Evolutionary conservation across 2,797 vertebrate genomes (phyloP).

Genomic region (Telmatherina bonti): DNA sequence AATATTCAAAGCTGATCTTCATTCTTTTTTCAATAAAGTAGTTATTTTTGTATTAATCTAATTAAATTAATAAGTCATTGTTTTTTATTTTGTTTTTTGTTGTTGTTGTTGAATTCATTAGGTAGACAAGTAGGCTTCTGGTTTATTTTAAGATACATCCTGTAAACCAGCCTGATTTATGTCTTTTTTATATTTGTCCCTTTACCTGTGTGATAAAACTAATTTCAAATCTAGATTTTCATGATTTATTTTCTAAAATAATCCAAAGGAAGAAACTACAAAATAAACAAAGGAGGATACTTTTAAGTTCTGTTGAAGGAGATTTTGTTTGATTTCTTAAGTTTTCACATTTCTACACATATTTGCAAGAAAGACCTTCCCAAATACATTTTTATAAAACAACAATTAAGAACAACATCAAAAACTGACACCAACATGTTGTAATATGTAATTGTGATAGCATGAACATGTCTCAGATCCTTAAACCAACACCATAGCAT

Average conservation of each 20-base stretch:
- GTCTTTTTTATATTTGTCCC: background rate
- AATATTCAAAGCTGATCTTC: background rate
- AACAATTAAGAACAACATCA: background rate
- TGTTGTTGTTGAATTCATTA: too few species aligned
- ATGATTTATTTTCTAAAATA: background rate
- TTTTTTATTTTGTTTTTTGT: background rate
- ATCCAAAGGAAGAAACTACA: background rate
- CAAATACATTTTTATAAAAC: background rate
- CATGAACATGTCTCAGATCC: background rate
- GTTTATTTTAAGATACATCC: too few species aligned
- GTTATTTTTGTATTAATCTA: background rate
- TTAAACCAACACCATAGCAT: constrained; percentile 1
- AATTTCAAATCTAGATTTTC: background rate
- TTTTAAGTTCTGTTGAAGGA: background rate
- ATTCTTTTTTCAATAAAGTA: background rate
- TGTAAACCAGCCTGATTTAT: too few species aligned
- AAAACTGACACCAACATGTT: background rate
- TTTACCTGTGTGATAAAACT: background rate
- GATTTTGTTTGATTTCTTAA: background rate
- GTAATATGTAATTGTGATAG: background rate
- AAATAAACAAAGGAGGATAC: background rate
- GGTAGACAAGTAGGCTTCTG: background rate
- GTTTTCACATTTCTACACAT: background rate
- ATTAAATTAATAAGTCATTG: background rate
- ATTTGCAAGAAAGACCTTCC: background rate